Evolutionary conservation across 2,113 vertebrate genomes (phyloP), one percentile per base, ranked within the genome.

Genomic region (Orientallactaga bullata): DNA sequence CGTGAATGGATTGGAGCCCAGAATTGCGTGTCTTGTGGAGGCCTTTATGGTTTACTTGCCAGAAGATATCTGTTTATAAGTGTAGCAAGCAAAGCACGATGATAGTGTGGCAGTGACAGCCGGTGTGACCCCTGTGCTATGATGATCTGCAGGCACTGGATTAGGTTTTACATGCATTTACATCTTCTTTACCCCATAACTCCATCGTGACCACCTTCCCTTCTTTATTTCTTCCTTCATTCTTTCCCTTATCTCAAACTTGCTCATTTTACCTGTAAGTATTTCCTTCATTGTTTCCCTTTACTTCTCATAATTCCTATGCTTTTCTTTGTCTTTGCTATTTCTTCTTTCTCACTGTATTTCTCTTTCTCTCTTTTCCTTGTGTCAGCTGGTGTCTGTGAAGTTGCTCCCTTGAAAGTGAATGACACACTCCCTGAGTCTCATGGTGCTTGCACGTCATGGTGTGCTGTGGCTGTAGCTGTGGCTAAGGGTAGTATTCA

Each of bases 1-100:
- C 98, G 98, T 98, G 98, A 98, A 98, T 98, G 98, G 98, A 98
- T 98, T 97, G 97, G 96, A 98, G 98, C 98, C 98, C 98, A 98
- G 98, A 98, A 98, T 98, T 79, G 90, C 93, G 93, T 97, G 98
- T 98, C 98, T 98, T 97, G 97, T 98, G 98, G 98, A 98, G 98
- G 98, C 97, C 97, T 98, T 98, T 98, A 98, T 97, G 97, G 98
- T 97, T 98, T 96, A 97, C 96, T 98, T 98, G 98, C 98, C 98
- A 99, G 98, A 97, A 98, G 98, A 98, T 98, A 98, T 98, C 98
- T 98, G 98, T 98, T 98, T 98, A 98, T 98, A 98, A 98, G 98
- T 98, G 98, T 97, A 98, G 97, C 96, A 97, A 98, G 98, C 92
- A 95, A 97, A 98, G 97, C 97, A 97, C 97, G 98, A 98, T 98